Base-by-base conservation (phyloP, 2,888 invertebrate genomes). In the Cephus pygmeus region DNA sequence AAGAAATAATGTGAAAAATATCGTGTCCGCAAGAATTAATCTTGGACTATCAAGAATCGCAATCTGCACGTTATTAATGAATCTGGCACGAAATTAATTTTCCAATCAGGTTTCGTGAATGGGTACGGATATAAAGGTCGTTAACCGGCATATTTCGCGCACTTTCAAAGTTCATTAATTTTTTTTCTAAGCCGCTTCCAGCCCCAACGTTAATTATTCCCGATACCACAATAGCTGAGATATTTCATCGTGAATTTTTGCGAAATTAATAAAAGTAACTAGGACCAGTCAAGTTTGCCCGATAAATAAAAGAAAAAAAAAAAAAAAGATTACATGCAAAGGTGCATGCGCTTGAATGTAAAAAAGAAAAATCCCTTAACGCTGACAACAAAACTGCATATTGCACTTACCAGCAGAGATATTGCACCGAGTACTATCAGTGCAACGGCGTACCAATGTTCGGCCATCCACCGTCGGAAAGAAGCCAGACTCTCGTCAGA, bases 401-500 rank as follows among this genome's bases (percentile, higher is more conserved):
- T n/a, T 34, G 71, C 82, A 94, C 96, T 95, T 92, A 98, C 98
- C 95, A 98, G 92, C 76, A 97, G 91, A 30, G 96, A 93, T 85
- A 98, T 92, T 34, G 96, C 96, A 23, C 95, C 94, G 40, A 95
- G 92, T 81, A 96, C 93, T 81, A 96, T 95, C 77, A 96, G 93
- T 71, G 96, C 94, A 77, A 97, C 97, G 1, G 96, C 96, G 90
- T 98, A 98, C 98, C 98, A 98, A 91, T 98, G 97, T 76, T 96
- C 95, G 84, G 95, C 93, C 87, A 98, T 94, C 97, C 97, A 98
- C 88, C 95, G 94, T 90, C 96, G 96, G 91, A 98, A 96, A 81
- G 96, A 96, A 69, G 97, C 97, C 81, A 98, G 95, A 88, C 97
- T 97, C 91, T 98, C 97, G 90, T 97, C 97, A 0, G 97, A 97